Evolutionary conservation across 2,797 vertebrate species (phyloP).

Genomic region (Zalophus californianus): DNA sequence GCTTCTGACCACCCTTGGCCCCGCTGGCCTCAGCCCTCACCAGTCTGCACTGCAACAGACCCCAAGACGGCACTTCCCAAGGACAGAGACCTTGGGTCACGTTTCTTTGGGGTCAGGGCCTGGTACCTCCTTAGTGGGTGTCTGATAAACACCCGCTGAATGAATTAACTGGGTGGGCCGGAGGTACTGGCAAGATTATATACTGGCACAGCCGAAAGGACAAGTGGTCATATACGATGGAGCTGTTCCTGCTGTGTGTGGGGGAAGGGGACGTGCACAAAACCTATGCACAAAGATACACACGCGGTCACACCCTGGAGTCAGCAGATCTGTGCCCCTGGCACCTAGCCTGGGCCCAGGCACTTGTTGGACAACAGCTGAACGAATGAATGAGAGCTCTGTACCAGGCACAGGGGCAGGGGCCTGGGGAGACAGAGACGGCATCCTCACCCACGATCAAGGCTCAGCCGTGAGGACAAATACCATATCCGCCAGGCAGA

Average conservation of each 20-base stretch:
- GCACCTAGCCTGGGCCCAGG: not conserved
- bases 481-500: not conserved
- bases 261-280: rapidly evolving
- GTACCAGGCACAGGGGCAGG: not conserved
- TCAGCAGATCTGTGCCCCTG: not conserved
- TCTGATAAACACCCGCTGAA: not conserved
- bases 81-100: not conserved
- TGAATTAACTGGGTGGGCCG: not conserved
- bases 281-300: rapidly evolving
- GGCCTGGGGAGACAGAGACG: not conserved
- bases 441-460: no score
- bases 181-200: not conserved
- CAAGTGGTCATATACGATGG: rapidly evolving
- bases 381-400: not conserved
- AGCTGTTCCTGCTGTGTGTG: rapidly evolving
- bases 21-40: not conserved
- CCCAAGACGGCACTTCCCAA: not conserved
- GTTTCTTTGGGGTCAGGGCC: not conserved
- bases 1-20: not conserved
- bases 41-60: no score
- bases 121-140: not conserved
- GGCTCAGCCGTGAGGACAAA: not conserved
- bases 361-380: not conserved
- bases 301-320: not conserved
- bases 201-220: not conserved